Percentiles rank a stretch among this genome's conserved stretches.
Conservation (phyloP, 1,140 invertebrate genomes). For the Zaprionus camerounensis region DNA sequence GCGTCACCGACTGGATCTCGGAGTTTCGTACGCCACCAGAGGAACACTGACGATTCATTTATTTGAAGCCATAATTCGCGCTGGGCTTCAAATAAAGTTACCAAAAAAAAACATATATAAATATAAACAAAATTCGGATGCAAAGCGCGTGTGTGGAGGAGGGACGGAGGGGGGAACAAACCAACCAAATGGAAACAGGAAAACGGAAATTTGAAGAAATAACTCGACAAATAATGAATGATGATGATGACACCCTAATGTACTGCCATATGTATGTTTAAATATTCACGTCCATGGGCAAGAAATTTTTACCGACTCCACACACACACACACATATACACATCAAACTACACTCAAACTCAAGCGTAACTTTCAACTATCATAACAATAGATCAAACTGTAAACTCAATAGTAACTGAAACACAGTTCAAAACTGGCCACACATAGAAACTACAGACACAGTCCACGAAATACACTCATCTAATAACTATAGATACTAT, state of each 20-base stretch:
- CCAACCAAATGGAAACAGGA: background rate
- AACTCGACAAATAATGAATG: slow-evolving; percentile 22
- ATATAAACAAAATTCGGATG: slow-evolving; percentile 56
- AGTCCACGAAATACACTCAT: slow-evolving; percentile 54
- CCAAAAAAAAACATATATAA: background rate
- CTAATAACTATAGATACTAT: slow-evolving; percentile 37
- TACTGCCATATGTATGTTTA: slow-evolving; percentile 65
- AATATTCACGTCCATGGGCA: slow-evolving; percentile 64
- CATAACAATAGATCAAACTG: slow-evolving; percentile 68
- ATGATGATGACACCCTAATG: slow-evolving; percentile 23
- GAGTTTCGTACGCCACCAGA: slow-evolving; percentile 80
- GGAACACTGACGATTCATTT: slow-evolving; percentile 84
- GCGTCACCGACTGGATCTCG: slow-evolving; percentile 80
- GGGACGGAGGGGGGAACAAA: background rate
- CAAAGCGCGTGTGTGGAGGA: slow-evolving; percentile 59
- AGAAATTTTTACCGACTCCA: slow-evolving; percentile 60
- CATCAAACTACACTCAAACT: slow-evolving; percentile 64
- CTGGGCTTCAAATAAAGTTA: slow-evolving; percentile 68
- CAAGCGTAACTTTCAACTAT: slow-evolving; percentile 50
- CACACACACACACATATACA: slow-evolving; percentile 36
- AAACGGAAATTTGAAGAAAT: slow-evolving; percentile 30
- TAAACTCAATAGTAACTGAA: slow-evolving; percentile 78
- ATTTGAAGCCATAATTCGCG: slow-evolving; percentile 82
- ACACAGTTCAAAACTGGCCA: slow-evolving; percentile 70
- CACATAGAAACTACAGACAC: slow-evolving; percentile 78